Evolutionary conservation across 2,797 vertebrate species (phyloP).

Genomic region (Aplochiton taeniatus): DNA sequence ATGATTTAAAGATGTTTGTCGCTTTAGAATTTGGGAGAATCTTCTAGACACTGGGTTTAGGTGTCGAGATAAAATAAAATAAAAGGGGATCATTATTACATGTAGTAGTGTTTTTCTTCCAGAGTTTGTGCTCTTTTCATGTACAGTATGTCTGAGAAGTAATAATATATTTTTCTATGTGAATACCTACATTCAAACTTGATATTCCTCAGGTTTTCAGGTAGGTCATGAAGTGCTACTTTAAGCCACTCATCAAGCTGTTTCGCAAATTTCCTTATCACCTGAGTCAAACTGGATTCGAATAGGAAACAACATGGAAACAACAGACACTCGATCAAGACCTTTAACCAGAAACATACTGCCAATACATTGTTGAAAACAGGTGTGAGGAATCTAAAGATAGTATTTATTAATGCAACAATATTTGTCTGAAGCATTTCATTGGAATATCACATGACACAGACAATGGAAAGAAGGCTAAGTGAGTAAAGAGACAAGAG

Average conservation of each 20-base stretch:
- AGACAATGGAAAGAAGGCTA: background rate
- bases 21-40: constrained; percentile 97
- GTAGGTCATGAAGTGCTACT: constrained; percentile 95
- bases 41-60: constrained; percentile 90
- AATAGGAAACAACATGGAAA: constrained; percentile 11
- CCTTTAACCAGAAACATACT: background rate
- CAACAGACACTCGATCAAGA: background rate
- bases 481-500: background rate
- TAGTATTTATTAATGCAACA: too few relatives aligned
- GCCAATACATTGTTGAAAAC: too few relatives aligned
- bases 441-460: too few relatives aligned
- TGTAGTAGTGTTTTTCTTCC: background rate
- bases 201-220: constrained; percentile 96
- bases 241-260: constrained; percentile 98
- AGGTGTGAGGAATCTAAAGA: too few relatives aligned
- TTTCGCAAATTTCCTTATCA: constrained; percentile 98
- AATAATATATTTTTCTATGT: background rate
- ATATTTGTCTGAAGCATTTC: too few relatives aligned
- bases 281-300: constrained; percentile 90
- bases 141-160: background rate
- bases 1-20: constrained; percentile 97
- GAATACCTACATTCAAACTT: constrained; percentile 92
- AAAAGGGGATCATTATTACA: background rate
- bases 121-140: background rate
- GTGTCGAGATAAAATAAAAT: constrained; percentile 2